A percentile compares a stretch with the other conserved stretches of the same genome.
These are phyloP conservation scores for Rissa tridactyla DNA, from an alignment of 2,113 vertebrate genomes.

Conservation along the genomic window DNA sequence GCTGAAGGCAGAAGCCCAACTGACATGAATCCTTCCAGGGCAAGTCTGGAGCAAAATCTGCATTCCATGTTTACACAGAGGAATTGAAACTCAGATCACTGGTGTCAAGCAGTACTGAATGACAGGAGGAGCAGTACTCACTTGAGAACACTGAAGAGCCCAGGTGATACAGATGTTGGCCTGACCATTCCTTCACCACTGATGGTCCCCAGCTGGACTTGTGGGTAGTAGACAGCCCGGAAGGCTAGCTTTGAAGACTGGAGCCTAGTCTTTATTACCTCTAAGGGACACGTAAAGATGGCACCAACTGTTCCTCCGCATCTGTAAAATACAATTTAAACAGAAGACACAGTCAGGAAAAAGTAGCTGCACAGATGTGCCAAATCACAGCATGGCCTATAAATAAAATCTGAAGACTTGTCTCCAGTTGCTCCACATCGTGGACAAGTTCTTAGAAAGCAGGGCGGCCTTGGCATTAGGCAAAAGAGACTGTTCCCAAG, in stretches of 20 bases:
- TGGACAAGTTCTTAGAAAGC: background rate
- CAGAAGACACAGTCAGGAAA: background rate
- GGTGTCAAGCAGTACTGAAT: background rate
- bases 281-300: slow-evolving; percentile 92
- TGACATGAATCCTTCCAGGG: background rate
- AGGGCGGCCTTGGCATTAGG: background rate
- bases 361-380: background rate
- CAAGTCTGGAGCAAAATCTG: background rate
- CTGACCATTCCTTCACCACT: slow-evolving; percentile 88
- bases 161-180: slow-evolving; percentile 84
- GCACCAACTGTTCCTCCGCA: slow-evolving; percentile 96
- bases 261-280: slow-evolving; percentile 93
- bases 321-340: slow-evolving; percentile 67
- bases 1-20: background rate
- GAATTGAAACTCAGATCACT: background rate
- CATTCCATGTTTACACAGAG: background rate
- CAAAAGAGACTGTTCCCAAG: background rate
- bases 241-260: slow-evolving; percentile 92
- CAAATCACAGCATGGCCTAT: background rate
- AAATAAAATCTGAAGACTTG: background rate
- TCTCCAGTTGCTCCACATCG: rapidly evolving
- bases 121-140: slow-evolving; percentile 68
- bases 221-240: slow-evolving; percentile 84
- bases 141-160: slow-evolving; percentile 90
- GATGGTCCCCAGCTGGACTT: slow-evolving; percentile 92